Evolutionary conservation across 2,797 vertebrate genomes (phyloP).

Genomic region (Rhinichthys osculus): DNA sequence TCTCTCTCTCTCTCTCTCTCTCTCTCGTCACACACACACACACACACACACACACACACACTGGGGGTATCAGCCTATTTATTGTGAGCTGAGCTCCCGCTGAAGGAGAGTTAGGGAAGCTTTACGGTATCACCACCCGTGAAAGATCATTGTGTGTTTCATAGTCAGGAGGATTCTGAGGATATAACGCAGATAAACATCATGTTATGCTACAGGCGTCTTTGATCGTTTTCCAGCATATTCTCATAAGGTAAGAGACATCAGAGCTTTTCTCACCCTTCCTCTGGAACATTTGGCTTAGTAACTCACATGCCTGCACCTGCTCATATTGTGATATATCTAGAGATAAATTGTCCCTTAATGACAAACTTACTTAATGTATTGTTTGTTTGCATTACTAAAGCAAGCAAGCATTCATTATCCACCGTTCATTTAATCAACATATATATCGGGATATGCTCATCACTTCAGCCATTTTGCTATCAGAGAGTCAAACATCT

Average conservation of each 20-base stretch:
- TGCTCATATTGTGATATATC: not conserved
- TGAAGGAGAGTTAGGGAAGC: conserved; percentile 25
- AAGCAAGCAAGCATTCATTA: not conserved
- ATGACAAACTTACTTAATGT: not conserved
- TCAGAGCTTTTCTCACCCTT: not conserved
- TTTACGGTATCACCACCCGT: conserved; percentile 14
- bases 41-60: not conserved
- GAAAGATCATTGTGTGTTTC: conserved; percentile 16
- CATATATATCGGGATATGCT: not conserved
- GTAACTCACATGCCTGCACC: not conserved
- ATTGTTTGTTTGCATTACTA: not conserved
- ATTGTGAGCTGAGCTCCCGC: conserved; percentile 12
- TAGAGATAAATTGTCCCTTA: not conserved
- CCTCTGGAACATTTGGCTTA: not conserved
- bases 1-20: conserved; percentile 23
- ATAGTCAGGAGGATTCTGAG: conserved; percentile 51
- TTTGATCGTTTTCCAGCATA: conserved; percentile 51
- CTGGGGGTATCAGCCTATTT: conserved; percentile 22
- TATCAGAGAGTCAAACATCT: not conserved
- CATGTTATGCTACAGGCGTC: conserved; percentile 47
- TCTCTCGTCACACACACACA: not conserved
- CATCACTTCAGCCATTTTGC: not conserved
- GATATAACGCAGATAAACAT: conserved; percentile 40
- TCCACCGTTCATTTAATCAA: not conserved
- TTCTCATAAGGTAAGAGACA: conserved; percentile 54